Evolutionary conservation across 1,140 invertebrate species (phyloP).

Genomic region (Adoxophyes honmai): DNA sequence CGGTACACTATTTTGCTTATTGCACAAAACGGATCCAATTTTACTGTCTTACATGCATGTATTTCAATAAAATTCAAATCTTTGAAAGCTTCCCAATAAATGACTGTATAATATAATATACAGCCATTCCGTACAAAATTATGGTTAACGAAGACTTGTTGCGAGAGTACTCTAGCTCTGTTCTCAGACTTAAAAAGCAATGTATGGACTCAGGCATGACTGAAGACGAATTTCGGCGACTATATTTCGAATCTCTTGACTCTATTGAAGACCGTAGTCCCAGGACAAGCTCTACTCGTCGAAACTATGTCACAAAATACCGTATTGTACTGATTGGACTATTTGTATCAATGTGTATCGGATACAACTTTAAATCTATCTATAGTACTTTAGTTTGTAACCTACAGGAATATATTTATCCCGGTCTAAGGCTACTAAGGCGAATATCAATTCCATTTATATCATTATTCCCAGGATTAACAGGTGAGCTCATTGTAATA

Average conservation of each 20-base stretch:
- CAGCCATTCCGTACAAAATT: too few species aligned
- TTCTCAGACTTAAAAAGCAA: conserved; percentile 44
- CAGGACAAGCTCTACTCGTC: not conserved
- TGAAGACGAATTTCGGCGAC: conserved; percentile 72
- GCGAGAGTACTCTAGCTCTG: conserved; percentile 45
- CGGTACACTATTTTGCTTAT: too few species aligned
- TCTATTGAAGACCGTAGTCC: conserved; percentile 40
- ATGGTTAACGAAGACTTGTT: conserved; percentile 39
- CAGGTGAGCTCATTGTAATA: conserved; percentile 68
- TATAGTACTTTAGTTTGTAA: conserved; percentile 78
- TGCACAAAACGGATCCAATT: too few species aligned
- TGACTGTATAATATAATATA: too few species aligned
- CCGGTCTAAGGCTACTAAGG: conserved; percentile 79
- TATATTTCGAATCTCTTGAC: conserved; percentile 75
- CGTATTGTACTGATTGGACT: conserved; percentile 23
- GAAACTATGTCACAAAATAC: conserved; percentile 20
- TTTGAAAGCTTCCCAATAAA: too few species aligned
- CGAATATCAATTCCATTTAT: conserved; percentile 81
- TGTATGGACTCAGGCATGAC: conserved; percentile 56
- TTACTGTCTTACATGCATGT: too few species aligned
- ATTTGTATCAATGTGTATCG: conserved; percentile 21
- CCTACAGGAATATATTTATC: conserved; percentile 84
- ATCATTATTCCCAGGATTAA: conserved; percentile 79
- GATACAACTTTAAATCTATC: conserved; percentile 65
- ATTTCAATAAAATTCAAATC: too few species aligned